These are phyloP conservation scores for Cephalopterus ornatus DNA, from an alignment of 2,113 vertebrate species.

Conservation along the genomic window DNA sequence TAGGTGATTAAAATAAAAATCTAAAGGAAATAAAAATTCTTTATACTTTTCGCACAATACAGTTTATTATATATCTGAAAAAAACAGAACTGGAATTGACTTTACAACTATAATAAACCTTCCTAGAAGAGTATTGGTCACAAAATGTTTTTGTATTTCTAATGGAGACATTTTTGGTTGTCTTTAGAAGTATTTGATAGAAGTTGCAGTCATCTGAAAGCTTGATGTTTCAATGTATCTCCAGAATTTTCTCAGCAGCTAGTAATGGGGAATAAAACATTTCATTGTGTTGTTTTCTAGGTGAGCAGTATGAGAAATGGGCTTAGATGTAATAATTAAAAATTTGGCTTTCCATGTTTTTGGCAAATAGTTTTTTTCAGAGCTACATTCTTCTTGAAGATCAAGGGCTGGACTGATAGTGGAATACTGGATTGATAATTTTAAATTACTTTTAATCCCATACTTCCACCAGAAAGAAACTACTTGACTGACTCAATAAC, in stretches of 20 bases:
- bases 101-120: slow-evolving; percentile 23
- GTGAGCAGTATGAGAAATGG: neutral
- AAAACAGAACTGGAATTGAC: neutral
- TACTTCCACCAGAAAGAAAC: neutral
- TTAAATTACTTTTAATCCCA: neutral
- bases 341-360: neutral
- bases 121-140: neutral
- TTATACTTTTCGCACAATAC: slow-evolving; percentile 46
- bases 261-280: neutral
- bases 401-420: neutral
- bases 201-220: neutral
- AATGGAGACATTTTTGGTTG: slow-evolving; percentile 42
- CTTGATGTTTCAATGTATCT: neutral
- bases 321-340: neutral
- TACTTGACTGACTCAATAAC: neutral
- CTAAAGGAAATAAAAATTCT: slow-evolving; percentile 57
- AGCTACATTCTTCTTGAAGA: neutral
- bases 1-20: slow-evolving; percentile 67
- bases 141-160: slow-evolving; percentile 36
- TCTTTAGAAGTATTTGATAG: neutral
- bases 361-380: neutral
- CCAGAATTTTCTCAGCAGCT: neutral
- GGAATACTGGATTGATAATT: neutral
- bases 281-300: neutral
- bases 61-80: neutral